Conservation (phyloP, 2,113 vertebrate genomes). For the Nyctibius bracteatus region DNA sequence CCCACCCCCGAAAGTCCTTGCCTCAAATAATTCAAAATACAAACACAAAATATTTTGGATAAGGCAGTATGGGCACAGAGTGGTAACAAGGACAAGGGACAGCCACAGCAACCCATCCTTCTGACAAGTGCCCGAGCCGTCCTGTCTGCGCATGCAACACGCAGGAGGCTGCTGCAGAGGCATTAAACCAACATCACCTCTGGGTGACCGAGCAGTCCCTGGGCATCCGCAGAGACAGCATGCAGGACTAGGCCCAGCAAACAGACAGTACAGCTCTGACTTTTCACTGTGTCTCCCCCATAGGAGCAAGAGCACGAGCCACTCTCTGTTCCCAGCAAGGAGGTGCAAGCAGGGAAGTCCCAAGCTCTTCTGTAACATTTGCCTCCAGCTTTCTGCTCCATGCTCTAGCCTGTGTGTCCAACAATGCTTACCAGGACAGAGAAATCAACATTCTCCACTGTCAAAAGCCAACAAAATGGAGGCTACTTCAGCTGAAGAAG, state of each 20-base stretch:
- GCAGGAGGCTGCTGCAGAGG: not conserved
- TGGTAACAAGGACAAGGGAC: not conserved
- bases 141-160: accelerated
- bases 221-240: not conserved
- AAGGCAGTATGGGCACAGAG: not conserved
- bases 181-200: not conserved
- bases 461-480: not conserved
- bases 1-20: not conserved
- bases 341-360: not conserved
- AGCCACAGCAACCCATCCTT: not conserved
- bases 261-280: not conserved
- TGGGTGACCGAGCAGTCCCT: not conserved
- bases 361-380: not conserved
- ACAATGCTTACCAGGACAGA: not conserved
- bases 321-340: not conserved
- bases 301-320: not conserved
- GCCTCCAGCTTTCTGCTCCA: not conserved
- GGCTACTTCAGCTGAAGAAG: not conserved
- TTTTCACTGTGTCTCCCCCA: not conserved
- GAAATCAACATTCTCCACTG: not conserved
- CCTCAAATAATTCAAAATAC: not conserved
- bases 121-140: not conserved
- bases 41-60: not conserved
- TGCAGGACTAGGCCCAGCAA: not conserved
- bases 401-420: not conserved